phyloP scores from a whole-genome alignment of 2,888 invertebrate species.

The Protodeltote pygarga region DNA sequence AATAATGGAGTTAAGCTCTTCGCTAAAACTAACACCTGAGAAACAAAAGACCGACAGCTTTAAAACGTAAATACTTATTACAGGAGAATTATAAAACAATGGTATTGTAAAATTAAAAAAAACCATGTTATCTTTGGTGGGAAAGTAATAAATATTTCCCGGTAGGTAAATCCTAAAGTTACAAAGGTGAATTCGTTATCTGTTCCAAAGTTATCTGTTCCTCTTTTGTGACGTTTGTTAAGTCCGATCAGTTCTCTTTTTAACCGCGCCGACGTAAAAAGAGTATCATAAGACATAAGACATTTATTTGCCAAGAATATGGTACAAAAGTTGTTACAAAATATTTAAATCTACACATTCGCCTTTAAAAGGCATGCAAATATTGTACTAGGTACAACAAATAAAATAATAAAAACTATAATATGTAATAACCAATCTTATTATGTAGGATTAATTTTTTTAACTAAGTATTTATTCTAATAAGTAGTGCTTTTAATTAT shows the following conservation, averaged over 20 bases:
- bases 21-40: constrained; percentile 22
- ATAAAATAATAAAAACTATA: no score
- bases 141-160: constrained; percentile 51
- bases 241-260: neutral
- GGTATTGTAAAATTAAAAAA: constrained; percentile 43
- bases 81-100: constrained; percentile 19
- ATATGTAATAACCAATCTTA: no score
- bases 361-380: no score
- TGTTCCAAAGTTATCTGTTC: constrained; percentile 31
- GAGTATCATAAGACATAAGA: neutral
- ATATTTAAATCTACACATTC: no score
- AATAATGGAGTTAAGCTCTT: constrained; percentile 3
- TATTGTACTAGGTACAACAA: no score
- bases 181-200: constrained; percentile 42
- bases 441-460: no score
- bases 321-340: no score
- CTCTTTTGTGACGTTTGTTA: constrained; percentile 6
- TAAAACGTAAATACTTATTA: constrained; percentile 15
- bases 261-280: no score
- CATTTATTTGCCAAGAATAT: no score
- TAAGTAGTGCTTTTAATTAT: no score
- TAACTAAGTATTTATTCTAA: no score
- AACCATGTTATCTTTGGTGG: constrained; percentile 42
- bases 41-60: constrained; percentile 19
- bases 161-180: constrained; percentile 32